A percentile compares a stretch with the other conserved stretches of the same genome.
Evolutionary conservation across 2,797 vertebrate species (phyloP).

Genomic region (Sebastes minor): DNA sequence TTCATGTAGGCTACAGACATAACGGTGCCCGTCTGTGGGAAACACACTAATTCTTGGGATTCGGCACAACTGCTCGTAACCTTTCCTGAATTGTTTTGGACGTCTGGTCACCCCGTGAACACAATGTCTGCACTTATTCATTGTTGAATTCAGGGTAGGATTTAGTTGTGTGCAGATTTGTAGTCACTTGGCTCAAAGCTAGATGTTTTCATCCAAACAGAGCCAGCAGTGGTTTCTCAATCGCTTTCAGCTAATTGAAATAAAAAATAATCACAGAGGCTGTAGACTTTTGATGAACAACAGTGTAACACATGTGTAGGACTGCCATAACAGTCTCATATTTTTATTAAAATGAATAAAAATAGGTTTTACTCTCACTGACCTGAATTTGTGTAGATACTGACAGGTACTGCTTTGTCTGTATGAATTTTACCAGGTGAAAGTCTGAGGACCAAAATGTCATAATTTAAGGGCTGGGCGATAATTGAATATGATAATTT

Average conservation of each 20-base stretch:
- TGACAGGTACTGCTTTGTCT: not conserved
- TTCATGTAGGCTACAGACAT: no score
- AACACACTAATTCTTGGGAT: no score
- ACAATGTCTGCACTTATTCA: not conserved
- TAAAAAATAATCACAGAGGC: not conserved
- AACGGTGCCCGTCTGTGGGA: no score
- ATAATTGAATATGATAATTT: no score
- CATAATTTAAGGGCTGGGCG: not conserved
- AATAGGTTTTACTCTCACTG: not conserved
- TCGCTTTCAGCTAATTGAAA: not conserved
- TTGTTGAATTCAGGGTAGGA: not conserved
- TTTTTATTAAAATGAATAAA: not conserved
- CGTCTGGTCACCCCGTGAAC: no score
- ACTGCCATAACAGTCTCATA: not conserved
- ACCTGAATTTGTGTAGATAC: not conserved
- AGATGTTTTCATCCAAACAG: not conserved
- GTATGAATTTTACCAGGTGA: not conserved
- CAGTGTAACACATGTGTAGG: not conserved
- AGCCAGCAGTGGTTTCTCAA: not conserved
- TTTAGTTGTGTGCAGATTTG: not conserved
- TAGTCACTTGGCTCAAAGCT: not conserved
- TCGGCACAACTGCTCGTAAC: no score
- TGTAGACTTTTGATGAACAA: not conserved
- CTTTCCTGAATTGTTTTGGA: no score
- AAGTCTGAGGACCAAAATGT: not conserved